Percentiles rank a stretch among this genome's conserved stretches.
Evolutionary conservation across 2,113 vertebrate species (phyloP).

Genomic region (Scatophagus argus): DNA sequence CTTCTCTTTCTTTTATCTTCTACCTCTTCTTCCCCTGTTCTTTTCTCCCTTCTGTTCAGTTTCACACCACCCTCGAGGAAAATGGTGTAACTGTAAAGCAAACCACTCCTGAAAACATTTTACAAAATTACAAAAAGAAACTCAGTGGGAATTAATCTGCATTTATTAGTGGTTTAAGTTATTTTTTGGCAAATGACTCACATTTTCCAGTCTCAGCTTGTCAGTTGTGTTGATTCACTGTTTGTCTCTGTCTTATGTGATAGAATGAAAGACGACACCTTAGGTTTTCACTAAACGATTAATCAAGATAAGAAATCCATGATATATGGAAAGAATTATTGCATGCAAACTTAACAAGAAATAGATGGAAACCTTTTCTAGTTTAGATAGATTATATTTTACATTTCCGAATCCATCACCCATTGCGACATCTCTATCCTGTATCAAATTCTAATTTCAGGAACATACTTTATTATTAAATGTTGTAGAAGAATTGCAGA

Average conservation of each 20-base stretch:
- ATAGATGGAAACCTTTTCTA: constrained; percentile 8
- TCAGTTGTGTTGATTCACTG: background rate
- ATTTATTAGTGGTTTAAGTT: background rate
- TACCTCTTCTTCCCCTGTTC: background rate
- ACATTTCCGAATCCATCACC: background rate
- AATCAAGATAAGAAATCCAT: background rate
- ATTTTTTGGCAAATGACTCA: background rate
- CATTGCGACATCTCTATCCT: background rate
- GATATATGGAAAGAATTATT: background rate
- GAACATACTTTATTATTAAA: background rate
- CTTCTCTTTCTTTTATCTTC: background rate
- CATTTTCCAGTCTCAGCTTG: background rate
- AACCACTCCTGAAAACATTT: background rate
- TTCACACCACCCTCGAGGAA: background rate
- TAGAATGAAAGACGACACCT: background rate
- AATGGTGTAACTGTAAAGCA: background rate
- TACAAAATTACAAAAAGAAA: background rate
- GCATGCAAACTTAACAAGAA: background rate
- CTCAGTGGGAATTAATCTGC: too few relatives aligned
- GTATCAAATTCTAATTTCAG: background rate
- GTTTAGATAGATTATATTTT: background rate
- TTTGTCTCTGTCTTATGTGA: background rate
- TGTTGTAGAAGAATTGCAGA: background rate
- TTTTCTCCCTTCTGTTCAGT: background rate
- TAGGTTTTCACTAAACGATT: background rate